A percentile compares a stretch with the other conserved stretches of the same genome.
These are phyloP conservation scores for Percopsis transmontana DNA, from an alignment of 2,113 vertebrate species.

Conservation along the genomic window DNA sequence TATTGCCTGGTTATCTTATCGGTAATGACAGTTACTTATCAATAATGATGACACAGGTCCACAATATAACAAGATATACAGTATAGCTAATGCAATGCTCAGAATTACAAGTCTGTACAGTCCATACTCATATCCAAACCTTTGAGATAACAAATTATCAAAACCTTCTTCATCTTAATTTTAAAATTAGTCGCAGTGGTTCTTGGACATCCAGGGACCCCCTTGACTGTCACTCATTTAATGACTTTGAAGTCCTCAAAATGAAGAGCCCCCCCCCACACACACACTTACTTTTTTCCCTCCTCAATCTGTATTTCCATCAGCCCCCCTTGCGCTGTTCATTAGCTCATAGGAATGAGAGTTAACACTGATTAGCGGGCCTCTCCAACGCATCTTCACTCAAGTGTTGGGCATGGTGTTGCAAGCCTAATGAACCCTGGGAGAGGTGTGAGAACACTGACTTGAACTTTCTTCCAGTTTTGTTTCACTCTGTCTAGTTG, in stretches of 20 bases:
- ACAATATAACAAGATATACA: conserved; percentile 1
- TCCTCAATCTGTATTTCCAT: conserved; percentile 31
- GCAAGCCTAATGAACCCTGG: conserved; percentile 17
- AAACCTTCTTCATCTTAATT: not conserved
- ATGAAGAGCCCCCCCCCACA: conserved; percentile 41
- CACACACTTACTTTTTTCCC: conserved; percentile 14
- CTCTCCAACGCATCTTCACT: conserved; percentile 36
- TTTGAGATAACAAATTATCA: conserved; percentile 19
- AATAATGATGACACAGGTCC: conserved; percentile 3
- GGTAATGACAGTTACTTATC: not conserved
- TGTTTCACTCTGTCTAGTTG: no score
- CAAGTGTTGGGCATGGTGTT: conserved; percentile 34
- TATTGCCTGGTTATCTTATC: no score
- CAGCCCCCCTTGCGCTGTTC: conserved; percentile 44
- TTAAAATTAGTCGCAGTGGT: not conserved
- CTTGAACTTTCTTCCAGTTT: no score
- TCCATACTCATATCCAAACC: conserved; percentile 15
- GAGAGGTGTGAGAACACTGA: not conserved
- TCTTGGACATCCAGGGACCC: conserved; percentile 12
- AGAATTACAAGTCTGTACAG: not conserved
- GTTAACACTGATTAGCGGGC: conserved; percentile 49
- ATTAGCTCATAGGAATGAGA: conserved; percentile 44
- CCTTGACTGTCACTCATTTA: conserved; percentile 38
- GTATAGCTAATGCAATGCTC: not conserved
- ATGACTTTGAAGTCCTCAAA: conserved; percentile 37